phyloP scores from a whole-genome alignment of 1,140 invertebrate genomes.

The Sesamia nonagrioides region DNA sequence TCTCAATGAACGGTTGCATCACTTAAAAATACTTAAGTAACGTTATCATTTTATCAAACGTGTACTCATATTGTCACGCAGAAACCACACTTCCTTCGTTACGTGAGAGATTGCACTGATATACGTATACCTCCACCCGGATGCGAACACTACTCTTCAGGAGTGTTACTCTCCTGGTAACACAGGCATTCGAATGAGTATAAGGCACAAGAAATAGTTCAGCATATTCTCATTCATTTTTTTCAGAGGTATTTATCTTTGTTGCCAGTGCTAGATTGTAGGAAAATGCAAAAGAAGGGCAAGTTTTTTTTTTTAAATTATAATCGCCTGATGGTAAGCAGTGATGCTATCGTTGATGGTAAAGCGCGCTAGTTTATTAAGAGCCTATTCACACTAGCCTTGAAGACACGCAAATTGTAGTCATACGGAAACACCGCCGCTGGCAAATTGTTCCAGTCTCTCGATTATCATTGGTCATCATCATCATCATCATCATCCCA shows the following conservation, averaged over 20 bases:
- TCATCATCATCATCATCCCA: too few species aligned
- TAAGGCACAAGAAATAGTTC: not conserved
- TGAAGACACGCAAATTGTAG: too few species aligned
- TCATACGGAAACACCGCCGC: too few species aligned
- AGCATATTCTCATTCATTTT: not conserved
- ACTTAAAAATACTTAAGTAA: not conserved
- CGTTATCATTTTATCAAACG: conserved; percentile 30
- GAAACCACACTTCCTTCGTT: conserved; percentile 1
- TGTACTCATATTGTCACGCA: conserved; percentile 8
- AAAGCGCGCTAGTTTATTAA: too few species aligned
- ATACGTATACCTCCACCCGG: not conserved
- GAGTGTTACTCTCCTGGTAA: not conserved
- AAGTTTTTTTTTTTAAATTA: too few species aligned
- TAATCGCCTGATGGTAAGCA: too few species aligned
- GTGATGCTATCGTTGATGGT: too few species aligned
- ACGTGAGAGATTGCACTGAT: not conserved
- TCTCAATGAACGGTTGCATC: conserved; percentile 10
- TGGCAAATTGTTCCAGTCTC: too few species aligned
- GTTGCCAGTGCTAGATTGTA: not conserved
- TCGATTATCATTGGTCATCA: too few species aligned
- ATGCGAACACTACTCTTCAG: not conserved
- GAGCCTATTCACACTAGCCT: too few species aligned
- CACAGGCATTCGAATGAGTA: not conserved
- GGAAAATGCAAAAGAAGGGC: too few species aligned
- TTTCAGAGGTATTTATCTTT: not conserved